phyloP scores from a whole-genome alignment of 92 coral and sea anemone genomes.

The Porites lobata region DNA sequence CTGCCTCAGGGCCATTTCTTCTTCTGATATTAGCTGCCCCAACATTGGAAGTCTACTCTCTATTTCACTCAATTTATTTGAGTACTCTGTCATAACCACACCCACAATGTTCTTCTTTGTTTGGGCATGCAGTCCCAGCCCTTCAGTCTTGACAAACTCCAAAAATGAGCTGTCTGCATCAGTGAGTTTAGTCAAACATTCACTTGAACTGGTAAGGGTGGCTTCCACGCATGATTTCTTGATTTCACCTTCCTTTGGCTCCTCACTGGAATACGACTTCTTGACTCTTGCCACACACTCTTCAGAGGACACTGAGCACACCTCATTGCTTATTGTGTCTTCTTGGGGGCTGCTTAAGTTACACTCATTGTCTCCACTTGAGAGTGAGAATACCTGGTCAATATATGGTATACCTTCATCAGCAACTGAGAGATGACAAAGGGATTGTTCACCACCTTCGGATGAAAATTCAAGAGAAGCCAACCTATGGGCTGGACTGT shows the following conservation, averaged over 20 bases:
- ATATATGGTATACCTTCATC: not conserved
- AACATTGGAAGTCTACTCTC: conserved; percentile 11
- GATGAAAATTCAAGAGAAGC: not conserved
- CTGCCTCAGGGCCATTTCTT: not conserved
- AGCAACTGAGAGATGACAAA: not conserved
- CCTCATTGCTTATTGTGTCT: not conserved
- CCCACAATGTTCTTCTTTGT: conserved; percentile 22
- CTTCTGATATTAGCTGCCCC: conserved; percentile 16
- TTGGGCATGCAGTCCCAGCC: not conserved
- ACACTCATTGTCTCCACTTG: not conserved
- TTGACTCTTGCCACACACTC: not conserved
- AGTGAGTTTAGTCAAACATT: not conserved
- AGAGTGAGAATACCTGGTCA: conserved; percentile 11
- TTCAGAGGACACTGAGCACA: not conserved
- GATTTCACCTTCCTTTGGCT: not conserved
- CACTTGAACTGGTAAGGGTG: not conserved
- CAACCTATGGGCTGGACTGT: not conserved
- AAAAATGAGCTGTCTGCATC: conserved; percentile 35
- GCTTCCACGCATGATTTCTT: not conserved
- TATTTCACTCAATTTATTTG: not conserved
- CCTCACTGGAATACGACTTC: not conserved
- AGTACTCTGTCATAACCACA: conserved; percentile 10
- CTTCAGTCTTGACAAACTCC: conserved; percentile 18
- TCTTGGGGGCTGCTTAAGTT: not conserved
- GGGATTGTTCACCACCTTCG: not conserved